Base-by-base conservation (phyloP, 2,888 invertebrate genomes). In the Aelia acuminata region DNA sequence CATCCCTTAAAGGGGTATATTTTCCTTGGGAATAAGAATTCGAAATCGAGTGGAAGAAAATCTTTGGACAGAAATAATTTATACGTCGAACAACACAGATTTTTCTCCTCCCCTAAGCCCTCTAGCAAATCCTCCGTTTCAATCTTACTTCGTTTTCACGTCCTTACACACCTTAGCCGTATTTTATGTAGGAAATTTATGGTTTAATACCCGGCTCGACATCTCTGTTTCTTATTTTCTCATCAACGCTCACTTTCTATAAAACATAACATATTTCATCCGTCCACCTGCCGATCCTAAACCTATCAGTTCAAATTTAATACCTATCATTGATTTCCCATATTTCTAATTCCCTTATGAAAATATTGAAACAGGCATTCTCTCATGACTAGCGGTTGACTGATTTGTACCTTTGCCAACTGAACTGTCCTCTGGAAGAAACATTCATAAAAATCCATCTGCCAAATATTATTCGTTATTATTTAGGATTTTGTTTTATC, bases 91-190 rank as follows among this genome's bases (percentile, higher is more conserved):
- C 63, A 70, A 70, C 63, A 70, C 18, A 70, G 63, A 70, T 70
- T 70, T 70, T 70, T 70, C 63, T 70, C n/a, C 8, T 13, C 8
- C 63, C 63, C 35, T 70, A 70, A 70, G 63, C 31, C 63, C 8
- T 70, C 63, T 35, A 35, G 35, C 63, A 70, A 70, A 70, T 70
- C 63, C 63, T 1, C 63, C 31, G 63, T 70, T 70, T 70, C 63
- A 70, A 70, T 70, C 63, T 70, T 70, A 70, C 63, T 70, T 70
- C 63, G 63, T 70, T 70, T 70, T 70, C 63, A 70, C 63, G 63
- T 70, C 63, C 63, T 70, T 70, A 70, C 63, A 70, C 63, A 70
- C 63, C 63, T 70, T 70, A 70, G 63, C 63, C 63, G 63, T 70
- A 70, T 70, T 70, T 70, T 70, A 70, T 70, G 63, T 31, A 70